Percentiles rank a stretch among this genome's conserved stretches.
Evolutionary conservation across 2,113 vertebrate species (phyloP).

Genomic region (Trachemys scripta): DNA sequence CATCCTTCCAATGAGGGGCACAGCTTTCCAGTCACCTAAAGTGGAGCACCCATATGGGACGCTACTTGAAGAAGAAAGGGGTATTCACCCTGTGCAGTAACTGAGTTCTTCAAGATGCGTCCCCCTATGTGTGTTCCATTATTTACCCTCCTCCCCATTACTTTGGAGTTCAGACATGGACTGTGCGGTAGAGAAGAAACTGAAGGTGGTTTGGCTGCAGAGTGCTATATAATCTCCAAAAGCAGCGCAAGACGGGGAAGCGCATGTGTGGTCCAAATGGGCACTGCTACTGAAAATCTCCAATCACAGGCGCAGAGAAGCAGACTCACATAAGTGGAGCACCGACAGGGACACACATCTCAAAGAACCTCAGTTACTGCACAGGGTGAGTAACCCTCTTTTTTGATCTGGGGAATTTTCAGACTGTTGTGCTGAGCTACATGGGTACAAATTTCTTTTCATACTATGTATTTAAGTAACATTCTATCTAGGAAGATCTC

Average conservation of each 20-base stretch:
- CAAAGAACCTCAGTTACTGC: not conserved
- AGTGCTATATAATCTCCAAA: not conserved
- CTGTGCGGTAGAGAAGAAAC: not conserved
- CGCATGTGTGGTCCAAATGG: not conserved
- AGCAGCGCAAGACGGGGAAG: not conserved
- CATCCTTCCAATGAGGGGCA: not conserved
- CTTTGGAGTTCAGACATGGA: not conserved
- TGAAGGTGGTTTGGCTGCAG: not conserved
- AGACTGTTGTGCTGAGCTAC: not conserved
- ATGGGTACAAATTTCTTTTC: not conserved
- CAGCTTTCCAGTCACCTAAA: not conserved
- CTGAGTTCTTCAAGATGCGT: not conserved
- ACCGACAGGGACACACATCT: not conserved
- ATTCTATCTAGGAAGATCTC: not conserved
- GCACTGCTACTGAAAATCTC: not conserved
- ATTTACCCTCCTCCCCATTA: not conserved
- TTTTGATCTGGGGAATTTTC: not conserved
- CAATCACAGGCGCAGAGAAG: not conserved
- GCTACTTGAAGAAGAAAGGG: not conserved
- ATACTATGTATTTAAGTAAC: no score
- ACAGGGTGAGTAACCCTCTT: not conserved
- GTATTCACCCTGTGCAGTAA: not conserved
- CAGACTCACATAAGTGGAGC: not conserved
- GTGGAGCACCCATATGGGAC: not conserved
- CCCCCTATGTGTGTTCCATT: not conserved